Evolutionary conservation across 2,113 vertebrate genomes (phyloP).

Genomic region (Pterocles burchelli): DNA sequence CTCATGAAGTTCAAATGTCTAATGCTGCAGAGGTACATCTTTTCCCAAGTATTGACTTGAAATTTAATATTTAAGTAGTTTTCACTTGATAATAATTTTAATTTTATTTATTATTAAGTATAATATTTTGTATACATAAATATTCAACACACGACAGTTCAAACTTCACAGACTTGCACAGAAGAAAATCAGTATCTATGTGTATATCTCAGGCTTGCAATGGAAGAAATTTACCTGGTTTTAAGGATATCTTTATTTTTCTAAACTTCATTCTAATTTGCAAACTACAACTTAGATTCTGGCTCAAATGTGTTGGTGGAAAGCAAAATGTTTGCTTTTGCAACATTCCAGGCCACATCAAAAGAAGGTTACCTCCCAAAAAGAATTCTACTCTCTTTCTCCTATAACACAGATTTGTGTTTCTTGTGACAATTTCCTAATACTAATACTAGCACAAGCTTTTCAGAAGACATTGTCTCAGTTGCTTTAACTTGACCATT

Average conservation of each 20-base stretch:
- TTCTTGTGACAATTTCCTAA: neutral
- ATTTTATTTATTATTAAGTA: neutral
- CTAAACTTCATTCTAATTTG: neutral
- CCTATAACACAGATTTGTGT: neutral
- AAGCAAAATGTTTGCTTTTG: neutral
- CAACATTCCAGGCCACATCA: neutral
- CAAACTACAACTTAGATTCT: neutral
- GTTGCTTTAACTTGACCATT: neutral
- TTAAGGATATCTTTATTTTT: neutral
- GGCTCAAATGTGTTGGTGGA: neutral
- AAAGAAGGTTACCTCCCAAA: neutral
- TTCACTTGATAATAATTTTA: neutral
- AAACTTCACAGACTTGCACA: neutral
- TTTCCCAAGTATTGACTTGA: neutral
- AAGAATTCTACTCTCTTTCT: neutral
- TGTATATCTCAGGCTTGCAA: neutral
- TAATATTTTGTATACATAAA: neutral
- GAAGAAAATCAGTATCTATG: neutral
- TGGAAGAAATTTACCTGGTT: neutral
- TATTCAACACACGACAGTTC: neutral
- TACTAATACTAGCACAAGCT: neutral
- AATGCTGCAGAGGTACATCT: neutral
- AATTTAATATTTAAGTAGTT: neutral
- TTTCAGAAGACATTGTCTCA: neutral
- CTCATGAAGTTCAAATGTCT: neutral